Evolutionary conservation across 2,797 vertebrate genomes (phyloP).

Genomic region (Tarsius wallacei): DNA sequence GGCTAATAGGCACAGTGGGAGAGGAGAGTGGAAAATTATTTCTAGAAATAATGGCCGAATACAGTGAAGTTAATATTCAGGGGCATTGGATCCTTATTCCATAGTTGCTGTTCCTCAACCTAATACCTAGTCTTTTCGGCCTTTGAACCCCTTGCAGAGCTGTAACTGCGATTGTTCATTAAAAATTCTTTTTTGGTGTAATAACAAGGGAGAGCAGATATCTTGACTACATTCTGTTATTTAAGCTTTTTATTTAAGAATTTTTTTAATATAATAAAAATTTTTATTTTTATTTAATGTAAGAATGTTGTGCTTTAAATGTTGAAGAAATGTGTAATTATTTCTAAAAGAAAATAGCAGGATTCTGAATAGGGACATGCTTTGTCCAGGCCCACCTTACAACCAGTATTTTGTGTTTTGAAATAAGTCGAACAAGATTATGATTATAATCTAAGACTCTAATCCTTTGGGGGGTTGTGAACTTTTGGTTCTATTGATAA

Average conservation of each 20-base stretch:
- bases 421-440: background rate
- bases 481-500: background rate
- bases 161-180: background rate
- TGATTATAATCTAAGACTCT: background rate
- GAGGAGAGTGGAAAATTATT: constrained; percentile 32
- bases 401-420: background rate
- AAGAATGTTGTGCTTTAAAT: background rate
- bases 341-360: constrained; percentile 28
- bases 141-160: background rate
- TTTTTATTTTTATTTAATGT: background rate
- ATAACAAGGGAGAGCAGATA: background rate
- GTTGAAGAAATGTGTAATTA: background rate
- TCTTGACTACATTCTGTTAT: background rate
- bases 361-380: background rate
- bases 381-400: background rate
- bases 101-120: background rate
- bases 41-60: background rate
- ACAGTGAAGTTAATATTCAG: background rate
- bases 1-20: background rate
- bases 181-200: background rate
- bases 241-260: constrained; percentile 17
- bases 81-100: background rate
- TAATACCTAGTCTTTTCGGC: background rate
- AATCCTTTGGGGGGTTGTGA: background rate
- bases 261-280: no score